phyloP scores from a whole-genome alignment of 2,888 invertebrate species.

The Sphaerophoria rueppellii region DNA sequence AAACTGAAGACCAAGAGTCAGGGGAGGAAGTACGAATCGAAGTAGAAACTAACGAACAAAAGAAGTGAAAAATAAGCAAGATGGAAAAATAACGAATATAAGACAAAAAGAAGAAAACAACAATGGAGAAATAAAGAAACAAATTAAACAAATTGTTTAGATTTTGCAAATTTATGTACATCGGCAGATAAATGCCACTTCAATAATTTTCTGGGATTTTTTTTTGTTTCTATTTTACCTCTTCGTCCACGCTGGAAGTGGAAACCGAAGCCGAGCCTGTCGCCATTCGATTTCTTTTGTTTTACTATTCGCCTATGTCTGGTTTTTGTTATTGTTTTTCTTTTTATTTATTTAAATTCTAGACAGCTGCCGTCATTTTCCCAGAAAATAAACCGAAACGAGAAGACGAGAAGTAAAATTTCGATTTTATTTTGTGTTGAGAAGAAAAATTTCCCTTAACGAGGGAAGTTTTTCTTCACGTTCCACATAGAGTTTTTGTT shows the following conservation, averaged over 20 bases:
- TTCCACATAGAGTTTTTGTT: constrained; percentile 27
- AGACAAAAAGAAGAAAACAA: constrained; percentile 1
- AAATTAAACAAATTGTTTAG: constrained; percentile 42
- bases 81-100: constrained; percentile 30
- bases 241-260: constrained; percentile 68
- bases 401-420: neutral
- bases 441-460: constrained; percentile 58
- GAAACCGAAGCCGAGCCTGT: constrained; percentile 51
- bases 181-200: constrained; percentile 48
- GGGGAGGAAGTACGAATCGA: constrained; percentile 6
- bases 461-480: constrained; percentile 50
- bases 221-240: constrained; percentile 33
- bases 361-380: constrained; percentile 17
- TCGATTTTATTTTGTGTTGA: constrained; percentile 17
- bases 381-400: neutral
- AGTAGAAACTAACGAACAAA: constrained; percentile 49
- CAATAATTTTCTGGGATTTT: constrained; percentile 36
- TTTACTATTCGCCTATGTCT: neutral
- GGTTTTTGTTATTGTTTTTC: constrained; percentile 16
- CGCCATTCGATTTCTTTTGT: constrained; percentile 46
- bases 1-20: constrained; percentile 25
- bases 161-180: constrained; percentile 23
- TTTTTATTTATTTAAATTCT: constrained; percentile 15
- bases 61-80: constrained; percentile 6
- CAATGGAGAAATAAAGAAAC: constrained; percentile 17